These are phyloP conservation scores for Paraplagusia blochii DNA, from an alignment of 2,113 vertebrate genomes.

Conservation along the genomic window DNA sequence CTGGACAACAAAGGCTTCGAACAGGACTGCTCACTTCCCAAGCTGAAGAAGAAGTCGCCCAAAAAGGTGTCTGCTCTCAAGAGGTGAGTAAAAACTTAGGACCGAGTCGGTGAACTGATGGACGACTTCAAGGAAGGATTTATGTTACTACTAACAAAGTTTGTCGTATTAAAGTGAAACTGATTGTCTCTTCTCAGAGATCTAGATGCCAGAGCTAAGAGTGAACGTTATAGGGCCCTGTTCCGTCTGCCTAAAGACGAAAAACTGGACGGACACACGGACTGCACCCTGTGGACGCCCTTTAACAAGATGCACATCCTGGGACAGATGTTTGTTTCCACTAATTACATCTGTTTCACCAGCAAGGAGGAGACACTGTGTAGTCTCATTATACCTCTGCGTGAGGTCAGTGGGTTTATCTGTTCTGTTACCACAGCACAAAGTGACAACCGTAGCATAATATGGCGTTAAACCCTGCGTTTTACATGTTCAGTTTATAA, in stretches of 20 bases:
- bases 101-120: too few relatives aligned
- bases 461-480: too few relatives aligned
- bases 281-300: constrained; percentile 97
- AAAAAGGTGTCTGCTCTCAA: constrained; percentile 95
- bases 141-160: too few relatives aligned
- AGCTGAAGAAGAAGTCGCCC: constrained; percentile 94
- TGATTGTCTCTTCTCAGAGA: constrained; percentile 72
- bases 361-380: constrained; percentile 94
- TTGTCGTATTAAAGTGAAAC: too few relatives aligned
- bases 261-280: constrained; percentile 94
- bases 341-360: constrained; percentile 98
- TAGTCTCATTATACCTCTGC: constrained; percentile 95
- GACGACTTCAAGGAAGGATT: too few relatives aligned
- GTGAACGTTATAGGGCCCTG: constrained; percentile 88
- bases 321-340: constrained; percentile 99
- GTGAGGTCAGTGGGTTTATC: constrained; percentile 78
- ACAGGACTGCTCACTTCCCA: constrained; percentile 92
- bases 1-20: constrained; percentile 97
- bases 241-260: constrained; percentile 97
- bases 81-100: constrained; percentile 76
- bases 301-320: constrained; percentile 98
- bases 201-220: constrained; percentile 95
- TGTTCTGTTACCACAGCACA: too few relatives aligned
- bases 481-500: too few relatives aligned
- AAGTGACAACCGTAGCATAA: too few relatives aligned